A percentile compares a stretch with the other conserved stretches of the same genome.
phyloP scores from a whole-genome alignment of 2,888 invertebrate genomes.

The Ypsolopha scabrella region DNA sequence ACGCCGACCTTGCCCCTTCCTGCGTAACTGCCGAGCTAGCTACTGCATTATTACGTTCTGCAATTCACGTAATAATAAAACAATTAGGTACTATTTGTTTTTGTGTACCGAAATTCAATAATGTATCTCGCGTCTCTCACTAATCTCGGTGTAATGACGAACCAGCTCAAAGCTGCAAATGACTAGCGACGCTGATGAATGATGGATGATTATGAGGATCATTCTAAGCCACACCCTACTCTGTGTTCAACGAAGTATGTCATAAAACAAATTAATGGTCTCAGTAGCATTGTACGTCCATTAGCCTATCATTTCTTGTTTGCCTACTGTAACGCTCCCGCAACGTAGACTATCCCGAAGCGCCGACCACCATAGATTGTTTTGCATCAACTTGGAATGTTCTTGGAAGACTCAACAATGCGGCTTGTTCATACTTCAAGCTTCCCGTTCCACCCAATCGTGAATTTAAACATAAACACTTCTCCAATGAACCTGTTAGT shows the following conservation, averaged over 20 bases:
- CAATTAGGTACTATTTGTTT: too few species aligned
- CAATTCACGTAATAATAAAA: not conserved
- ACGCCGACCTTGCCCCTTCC: conserved; percentile 64
- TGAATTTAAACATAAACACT: conserved; percentile 20
- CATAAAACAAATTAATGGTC: too few species aligned
- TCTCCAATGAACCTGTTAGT: conserved; percentile 36
- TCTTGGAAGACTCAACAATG: conserved; percentile 1
- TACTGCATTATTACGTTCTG: not conserved
- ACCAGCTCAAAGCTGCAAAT: too few species aligned
- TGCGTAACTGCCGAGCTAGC: conserved; percentile 17
- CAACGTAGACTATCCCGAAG: not conserved
- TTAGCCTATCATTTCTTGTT: too few species aligned
- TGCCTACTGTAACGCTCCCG: not conserved
- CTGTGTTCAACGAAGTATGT: too few species aligned
- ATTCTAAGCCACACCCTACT: too few species aligned
- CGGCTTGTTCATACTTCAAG: not conserved
- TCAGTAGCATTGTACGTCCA: too few species aligned
- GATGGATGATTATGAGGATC: too few species aligned
- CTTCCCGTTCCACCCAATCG: not conserved
- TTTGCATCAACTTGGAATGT: not conserved
- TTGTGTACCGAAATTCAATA: too few species aligned
- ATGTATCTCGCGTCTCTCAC: too few species aligned
- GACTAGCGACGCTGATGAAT: too few species aligned
- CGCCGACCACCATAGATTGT: not conserved
- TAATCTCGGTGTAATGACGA: too few species aligned